Conservation (phyloP, 2,797 vertebrate species). For the Anabas testudineus region DNA sequence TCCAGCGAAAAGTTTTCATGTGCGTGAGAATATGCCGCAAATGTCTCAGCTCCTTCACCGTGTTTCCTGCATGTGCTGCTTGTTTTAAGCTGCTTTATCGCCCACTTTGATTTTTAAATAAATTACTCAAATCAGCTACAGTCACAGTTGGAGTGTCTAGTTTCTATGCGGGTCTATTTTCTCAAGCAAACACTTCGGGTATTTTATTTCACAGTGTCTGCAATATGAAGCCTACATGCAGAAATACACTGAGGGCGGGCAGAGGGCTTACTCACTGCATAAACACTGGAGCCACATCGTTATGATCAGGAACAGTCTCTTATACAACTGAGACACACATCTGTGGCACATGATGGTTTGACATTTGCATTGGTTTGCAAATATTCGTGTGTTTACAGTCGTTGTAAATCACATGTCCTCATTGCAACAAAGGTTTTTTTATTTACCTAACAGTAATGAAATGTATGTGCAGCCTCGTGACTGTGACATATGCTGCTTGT, state of each 20-base stretch:
- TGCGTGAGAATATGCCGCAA: not conserved
- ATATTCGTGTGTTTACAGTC: not conserved
- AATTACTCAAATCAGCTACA: not conserved
- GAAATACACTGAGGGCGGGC: constrained; percentile 29
- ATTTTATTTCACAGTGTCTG: constrained; percentile 54
- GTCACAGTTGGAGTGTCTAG: constrained; percentile 23
- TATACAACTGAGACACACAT: constrained; percentile 19
- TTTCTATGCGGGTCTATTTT: constrained; percentile 45
- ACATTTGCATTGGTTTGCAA: not conserved
- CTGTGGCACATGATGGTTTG: not conserved
- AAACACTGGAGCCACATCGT: constrained; percentile 7
- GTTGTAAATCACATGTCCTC: too few relatives aligned
- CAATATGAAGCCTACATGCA: constrained; percentile 50
- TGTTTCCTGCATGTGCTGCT: not conserved
- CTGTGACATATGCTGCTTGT: not conserved
- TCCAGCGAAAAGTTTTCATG: not conserved
- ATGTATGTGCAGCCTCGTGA: too few relatives aligned
- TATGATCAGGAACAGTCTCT: not conserved
- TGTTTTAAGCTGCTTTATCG: not conserved
- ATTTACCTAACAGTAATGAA: too few relatives aligned
- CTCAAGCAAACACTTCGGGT: constrained; percentile 31
- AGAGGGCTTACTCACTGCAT: constrained; percentile 25
- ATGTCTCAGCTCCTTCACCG: not conserved
- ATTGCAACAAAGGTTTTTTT: too few relatives aligned
- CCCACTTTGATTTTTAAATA: not conserved